Evolutionary conservation across 35 echinoderm and acorn worm species (phyloP), one percentile per base, ranked within the genome.

Genomic region (Acanthaster planci): DNA sequence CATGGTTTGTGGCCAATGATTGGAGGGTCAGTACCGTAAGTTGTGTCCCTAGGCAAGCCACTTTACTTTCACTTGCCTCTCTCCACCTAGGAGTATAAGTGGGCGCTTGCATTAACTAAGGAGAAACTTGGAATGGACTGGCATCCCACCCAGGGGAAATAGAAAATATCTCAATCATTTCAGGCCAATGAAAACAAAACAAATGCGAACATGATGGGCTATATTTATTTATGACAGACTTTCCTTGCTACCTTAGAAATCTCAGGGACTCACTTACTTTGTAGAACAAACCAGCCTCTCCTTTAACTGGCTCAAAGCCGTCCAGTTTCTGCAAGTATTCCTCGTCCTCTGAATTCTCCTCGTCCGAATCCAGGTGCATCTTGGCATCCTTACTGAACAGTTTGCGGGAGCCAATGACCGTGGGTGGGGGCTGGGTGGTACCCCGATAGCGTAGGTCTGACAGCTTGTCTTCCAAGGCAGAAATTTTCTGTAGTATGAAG

Each of bases 241-340:
- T n/a, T n/a, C n/a, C n/a, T n/a, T n/a, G 42, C 29, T 80, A 10
- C 39, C 19, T 39, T 80, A 30, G 40, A 85, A 77, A n/a, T 22
- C 30, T 15, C 3, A 67, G 53, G 8, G 50, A 37, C 78, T n/a
- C n/a, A n/a, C n/a, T 51, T 67, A 97, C 95, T 88, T 97, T 97
- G 78, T 97, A 98, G 68, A 86, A 98, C 19, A 98, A 81, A 37
- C 95, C 95, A 29, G 95, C 82, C 67, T 98, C 95, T 76, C 95
- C 95, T 55, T 87, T 91, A 10, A 98, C 95, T 30, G 84, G 36
- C 37, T 55, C 72, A 40, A 98, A 98, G 7, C 90, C 90, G 88
- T 93, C 95, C 87, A 86, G 86, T 86, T 89, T 91, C 57, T 81
- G 44, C 21, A 81, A 34, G 10, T 91, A 92, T 5, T 98, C 95